Evolutionary conservation across 2,797 vertebrate species (phyloP), one percentile per base, ranked within the genome.

Genomic region (Aplochiton taeniatus): DNA sequence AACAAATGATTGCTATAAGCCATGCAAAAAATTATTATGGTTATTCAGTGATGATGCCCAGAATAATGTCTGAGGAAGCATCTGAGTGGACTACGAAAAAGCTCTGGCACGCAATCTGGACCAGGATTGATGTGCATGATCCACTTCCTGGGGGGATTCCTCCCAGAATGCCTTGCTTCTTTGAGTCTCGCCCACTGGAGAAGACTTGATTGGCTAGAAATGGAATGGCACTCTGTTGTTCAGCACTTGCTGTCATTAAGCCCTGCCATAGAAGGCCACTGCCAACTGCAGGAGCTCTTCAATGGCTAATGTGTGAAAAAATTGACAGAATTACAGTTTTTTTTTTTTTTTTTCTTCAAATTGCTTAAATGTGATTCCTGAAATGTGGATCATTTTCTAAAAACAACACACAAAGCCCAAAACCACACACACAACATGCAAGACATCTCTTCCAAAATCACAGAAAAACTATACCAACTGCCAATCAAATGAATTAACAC

Each of bases 131-230:
- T 73, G 19, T 73, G 62, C 72, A 20, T 50, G 46, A 51, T 51
- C 66, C 63, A 53, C 52, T 63, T 70, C 64, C 66, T 73, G 55
- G 60, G 68, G 69, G 63, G 60, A 45, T 49, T 58, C 51, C 76
- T 59, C 63, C 66, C 47, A 60, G 53, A 53, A 73, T 61, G 55
- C 63, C 61, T 71, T 9, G 16, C 58, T 59, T 64, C 68, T 82
- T 48, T 61, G 73, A 66, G 73, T 17, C 58, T 58, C 75, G 60
- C n/a, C 43, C 53, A 66, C 48, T 65, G 65, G 63, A 61, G 51
- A 54, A 75, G 61, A 80, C 84, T 81, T 88, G 77, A 84, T 82
- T 84, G 67, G 69, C 74, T 56, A 62, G 61, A 66, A 70, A 57
- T 70, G 67, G 66, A 68, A 65, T 47, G 12, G 17, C 4, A 47